phyloP scores from a whole-genome alignment of 2,888 invertebrate genomes.

The Hemaris fuciformis region DNA sequence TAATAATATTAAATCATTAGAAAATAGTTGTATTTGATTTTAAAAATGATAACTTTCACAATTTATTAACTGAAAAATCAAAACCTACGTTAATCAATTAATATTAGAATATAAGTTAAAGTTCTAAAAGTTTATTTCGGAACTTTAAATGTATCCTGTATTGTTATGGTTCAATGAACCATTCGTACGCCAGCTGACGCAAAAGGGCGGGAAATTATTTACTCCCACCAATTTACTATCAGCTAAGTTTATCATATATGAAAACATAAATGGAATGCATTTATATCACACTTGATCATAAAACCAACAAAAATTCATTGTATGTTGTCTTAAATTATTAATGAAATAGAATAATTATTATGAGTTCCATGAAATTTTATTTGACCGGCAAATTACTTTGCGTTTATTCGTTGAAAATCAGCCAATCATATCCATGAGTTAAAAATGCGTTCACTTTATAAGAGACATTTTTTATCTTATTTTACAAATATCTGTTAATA shows the following conservation, averaged over 20 bases:
- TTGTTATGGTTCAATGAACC: slow-evolving; percentile 29
- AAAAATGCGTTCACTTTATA: background rate
- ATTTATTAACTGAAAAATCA: no score
- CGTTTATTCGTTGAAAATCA: background rate
- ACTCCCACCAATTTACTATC: slow-evolving; percentile 8
- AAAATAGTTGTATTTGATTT: background rate
- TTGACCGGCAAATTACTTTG: background rate
- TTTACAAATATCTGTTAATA: background rate
- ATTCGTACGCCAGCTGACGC: slow-evolving; percentile 24
- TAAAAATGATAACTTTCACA: background rate
- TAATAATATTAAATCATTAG: no score
- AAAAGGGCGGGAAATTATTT: slow-evolving; percentile 30
- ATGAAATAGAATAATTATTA: no score
- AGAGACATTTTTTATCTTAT: background rate
- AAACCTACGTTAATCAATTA: background rate
- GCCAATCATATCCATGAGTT: background rate
- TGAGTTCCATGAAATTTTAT: background rate
- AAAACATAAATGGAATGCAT: background rate
- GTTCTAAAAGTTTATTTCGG: slow-evolving; percentile 1
- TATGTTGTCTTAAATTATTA: no score
- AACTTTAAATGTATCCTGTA: slow-evolving; percentile 24
- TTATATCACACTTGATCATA: background rate
- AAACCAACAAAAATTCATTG: background rate
- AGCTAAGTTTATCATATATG: background rate
- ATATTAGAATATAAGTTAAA: background rate